Evolutionary conservation across 2,888 invertebrate species (phyloP), one percentile per base, ranked within the genome.

Genomic region (Xestia xanthographa): DNA sequence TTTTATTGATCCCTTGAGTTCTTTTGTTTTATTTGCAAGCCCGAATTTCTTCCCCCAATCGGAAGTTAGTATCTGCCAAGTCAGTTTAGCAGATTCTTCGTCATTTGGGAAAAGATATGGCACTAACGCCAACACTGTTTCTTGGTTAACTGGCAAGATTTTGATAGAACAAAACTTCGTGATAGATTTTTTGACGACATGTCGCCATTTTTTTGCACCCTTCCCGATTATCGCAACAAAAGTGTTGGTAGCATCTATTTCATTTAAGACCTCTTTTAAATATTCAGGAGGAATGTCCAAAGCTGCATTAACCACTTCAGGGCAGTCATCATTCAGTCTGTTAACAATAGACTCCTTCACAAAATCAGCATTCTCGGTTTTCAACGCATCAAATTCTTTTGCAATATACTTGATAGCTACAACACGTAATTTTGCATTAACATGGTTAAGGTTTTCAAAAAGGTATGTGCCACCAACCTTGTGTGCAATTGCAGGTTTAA

Each of bases 371-470:
- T 97, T 97, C 63, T 97, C 96, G 0, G 96, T 92, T 87, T 94
- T 95, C 34, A 97, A 91, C 34, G 92, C 86, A 17, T 94, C 87
- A 84, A 96, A 97, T 82, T 97, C 97, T 78, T 97, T 95, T 0
- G 97, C 93, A 17, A 99, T 94, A 82, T 97, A 97, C 84, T 97
- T 96, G 0, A 98, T 95, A 0, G 98, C 98, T 88, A 97, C 95
- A 4, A 97, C 94, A 83, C 99, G 97, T 72, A 98, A 95, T 66
- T 97, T 94, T 0, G 97, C 92, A 87, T 97, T 97, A 0, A 97
- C 95, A 92, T 99, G 98, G 88, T 98, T 98, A 0, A 99, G 93
- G 84, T 98, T 97, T 90, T 98, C 97, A 87, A 98, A 97, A 0
- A 98, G 95, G 72, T 97, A 96, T 56, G 95, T 95, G 0, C 95